A percentile compares a stretch with the other conserved stretches of the same genome.
Evolutionary conservation across 1,140 invertebrate genomes (phyloP).

Genomic region (Drosophila pandora): DNA sequence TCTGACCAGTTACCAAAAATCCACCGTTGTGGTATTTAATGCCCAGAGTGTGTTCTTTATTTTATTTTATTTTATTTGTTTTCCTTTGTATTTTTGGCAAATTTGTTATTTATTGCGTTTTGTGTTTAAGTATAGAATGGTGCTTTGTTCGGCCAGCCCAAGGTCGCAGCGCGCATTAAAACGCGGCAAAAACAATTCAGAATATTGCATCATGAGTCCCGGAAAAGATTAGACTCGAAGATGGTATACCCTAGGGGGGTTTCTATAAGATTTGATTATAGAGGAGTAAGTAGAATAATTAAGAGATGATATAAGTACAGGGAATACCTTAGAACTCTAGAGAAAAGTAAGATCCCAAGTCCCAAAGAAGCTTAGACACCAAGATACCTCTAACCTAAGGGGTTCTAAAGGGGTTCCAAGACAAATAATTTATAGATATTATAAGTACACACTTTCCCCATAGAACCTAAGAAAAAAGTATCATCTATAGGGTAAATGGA

Average conservation of each 20-base stretch:
- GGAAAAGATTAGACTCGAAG: constrained; percentile 2
- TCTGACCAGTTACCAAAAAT: not conserved
- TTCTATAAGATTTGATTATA: not conserved
- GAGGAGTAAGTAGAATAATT: not conserved
- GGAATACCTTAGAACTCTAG: no score
- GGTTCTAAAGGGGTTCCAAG: no score
- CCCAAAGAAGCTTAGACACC: no score
- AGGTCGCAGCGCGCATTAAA: constrained; percentile 59
- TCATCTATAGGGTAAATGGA: not conserved
- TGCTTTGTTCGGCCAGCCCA: constrained; percentile 66
- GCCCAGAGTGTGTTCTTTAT: constrained; percentile 2
- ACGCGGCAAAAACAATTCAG: constrained; percentile 57
- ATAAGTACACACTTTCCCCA: no score
- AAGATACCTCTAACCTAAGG: no score
- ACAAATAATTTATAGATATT: no score
- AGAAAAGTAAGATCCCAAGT: no score
- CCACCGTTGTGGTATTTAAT: not conserved
- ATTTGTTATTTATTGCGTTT: constrained; percentile 63
- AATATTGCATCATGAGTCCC: constrained; percentile 69
- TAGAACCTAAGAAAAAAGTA: no score
- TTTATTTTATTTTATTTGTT: not conserved
- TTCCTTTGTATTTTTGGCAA: constrained; percentile 35
- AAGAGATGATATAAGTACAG: no score
- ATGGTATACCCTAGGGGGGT: not conserved
- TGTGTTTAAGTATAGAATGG: constrained; percentile 54